Evolutionary conservation across 2,888 invertebrate genomes (phyloP).

Genomic region (Chydorus sphaericus): DNA sequence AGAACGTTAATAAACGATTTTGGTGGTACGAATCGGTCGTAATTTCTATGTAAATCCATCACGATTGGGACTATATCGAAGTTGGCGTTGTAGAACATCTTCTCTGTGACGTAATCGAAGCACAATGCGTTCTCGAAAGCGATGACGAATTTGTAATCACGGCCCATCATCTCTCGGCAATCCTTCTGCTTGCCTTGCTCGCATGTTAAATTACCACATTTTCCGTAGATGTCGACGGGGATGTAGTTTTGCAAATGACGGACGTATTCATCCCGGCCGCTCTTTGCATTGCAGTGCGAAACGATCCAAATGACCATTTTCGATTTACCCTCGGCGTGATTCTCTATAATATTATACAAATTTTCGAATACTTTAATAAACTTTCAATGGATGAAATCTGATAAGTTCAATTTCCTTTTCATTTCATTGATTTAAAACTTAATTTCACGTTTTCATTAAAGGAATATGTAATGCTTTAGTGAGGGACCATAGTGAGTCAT

Average conservation of each 20-base stretch:
- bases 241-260: slow-evolving; percentile 16
- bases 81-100: neutral
- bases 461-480: no score
- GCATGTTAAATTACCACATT: slow-evolving; percentile 15
- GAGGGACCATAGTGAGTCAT: no score
- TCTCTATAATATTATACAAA: no score
- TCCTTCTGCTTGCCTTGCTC: neutral
- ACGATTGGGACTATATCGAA: neutral
- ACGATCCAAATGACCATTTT: slow-evolving; percentile 18
- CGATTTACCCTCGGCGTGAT: neutral
- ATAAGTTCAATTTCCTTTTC: no score
- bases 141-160: slow-evolving; percentile 1
- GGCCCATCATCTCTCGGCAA: neutral
- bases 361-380: no score
- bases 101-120: slow-evolving; percentile 6
- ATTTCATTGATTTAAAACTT: no score
- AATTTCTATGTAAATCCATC: slow-evolving; percentile 44
- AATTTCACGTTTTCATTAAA: no score
- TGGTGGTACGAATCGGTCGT: slow-evolving; percentile 71
- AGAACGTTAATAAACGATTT: slow-evolving; percentile 91
- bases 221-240: slow-evolving; percentile 16
- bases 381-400: no score
- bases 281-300: slow-evolving; percentile 17
- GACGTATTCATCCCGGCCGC: slow-evolving; percentile 17
- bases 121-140: slow-evolving; percentile 7